phyloP scores from a whole-genome alignment of 2,888 invertebrate species.

The Artemia sinica region DNA sequence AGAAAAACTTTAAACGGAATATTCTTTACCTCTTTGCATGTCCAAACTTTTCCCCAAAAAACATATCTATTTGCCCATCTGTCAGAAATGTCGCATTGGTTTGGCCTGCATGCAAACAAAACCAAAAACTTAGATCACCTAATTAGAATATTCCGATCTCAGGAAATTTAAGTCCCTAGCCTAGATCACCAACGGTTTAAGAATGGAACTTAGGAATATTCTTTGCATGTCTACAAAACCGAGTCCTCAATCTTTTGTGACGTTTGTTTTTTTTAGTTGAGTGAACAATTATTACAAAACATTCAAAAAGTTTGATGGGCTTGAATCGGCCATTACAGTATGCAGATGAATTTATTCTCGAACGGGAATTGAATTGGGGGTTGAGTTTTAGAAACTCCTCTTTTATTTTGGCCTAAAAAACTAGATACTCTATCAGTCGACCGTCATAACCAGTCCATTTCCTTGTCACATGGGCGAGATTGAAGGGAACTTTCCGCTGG shows the following conservation, averaged over 20 bases:
- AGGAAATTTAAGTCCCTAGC: background rate
- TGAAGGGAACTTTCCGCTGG: background rate
- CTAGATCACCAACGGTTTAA: background rate
- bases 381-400: background rate
- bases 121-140: slow-evolving; percentile 3
- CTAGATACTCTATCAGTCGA: background rate
- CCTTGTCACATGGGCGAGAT: background rate
- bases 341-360: slow-evolving; percentile 5
- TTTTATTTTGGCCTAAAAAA: background rate
- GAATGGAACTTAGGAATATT: slow-evolving; percentile 2
- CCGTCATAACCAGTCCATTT: background rate
- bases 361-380: slow-evolving; percentile 7
- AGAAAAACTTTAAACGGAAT: too few species aligned
- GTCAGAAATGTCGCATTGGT: background rate
- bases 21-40: too few species aligned
- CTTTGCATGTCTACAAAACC: background rate
- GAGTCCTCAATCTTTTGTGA: slow-evolving; percentile 7
- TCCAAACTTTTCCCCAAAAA: too few species aligned
- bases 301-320: slow-evolving; percentile 8
- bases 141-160: slow-evolving; percentile 10
- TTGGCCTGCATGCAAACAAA: slow-evolving; percentile 6
- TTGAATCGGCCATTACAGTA: slow-evolving; percentile 14
- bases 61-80: background rate
- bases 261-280: slow-evolving; percentile 7
- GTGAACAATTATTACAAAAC: slow-evolving; percentile 12